These are phyloP conservation scores for Laothoe populi DNA, from an alignment of 2,888 invertebrate species.

Conservation along the genomic window DNA sequence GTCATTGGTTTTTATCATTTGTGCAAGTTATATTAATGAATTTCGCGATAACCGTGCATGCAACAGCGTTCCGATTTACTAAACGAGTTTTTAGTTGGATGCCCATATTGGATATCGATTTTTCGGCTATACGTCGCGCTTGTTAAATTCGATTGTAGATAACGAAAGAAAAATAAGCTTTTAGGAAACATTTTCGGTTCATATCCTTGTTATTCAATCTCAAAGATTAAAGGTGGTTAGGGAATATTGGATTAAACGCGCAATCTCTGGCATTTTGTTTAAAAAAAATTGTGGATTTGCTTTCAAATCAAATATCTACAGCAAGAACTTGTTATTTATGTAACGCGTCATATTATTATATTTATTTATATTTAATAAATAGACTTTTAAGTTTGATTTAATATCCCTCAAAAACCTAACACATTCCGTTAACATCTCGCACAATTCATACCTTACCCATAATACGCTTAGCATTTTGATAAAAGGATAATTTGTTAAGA, in stretches of 20 bases:
- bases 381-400: neutral
- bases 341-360: too few species aligned
- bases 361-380: neutral
- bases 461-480: neutral
- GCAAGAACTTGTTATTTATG: too few species aligned
- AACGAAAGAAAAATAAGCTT: constrained; percentile 12
- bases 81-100: constrained; percentile 41
- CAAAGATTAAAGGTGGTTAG: neutral
- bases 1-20: constrained; percentile 46
- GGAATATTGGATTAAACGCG: neutral
- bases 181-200: neutral
- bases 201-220: constrained; percentile 11
- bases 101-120: constrained; percentile 40
- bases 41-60: constrained; percentile 43
- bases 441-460: neutral
- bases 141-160: constrained; percentile 27
- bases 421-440: neutral
- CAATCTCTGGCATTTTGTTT: too few species aligned
- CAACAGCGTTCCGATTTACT: constrained; percentile 37
- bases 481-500: constrained; percentile 28
- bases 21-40: constrained; percentile 44
- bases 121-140: constrained; percentile 13
- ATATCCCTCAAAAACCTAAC: neutral
- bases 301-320: too few species aligned
- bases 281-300: too few species aligned